Evolutionary conservation across 2,888 invertebrate genomes (phyloP).

Genomic region (Micropterix aruncella): DNA sequence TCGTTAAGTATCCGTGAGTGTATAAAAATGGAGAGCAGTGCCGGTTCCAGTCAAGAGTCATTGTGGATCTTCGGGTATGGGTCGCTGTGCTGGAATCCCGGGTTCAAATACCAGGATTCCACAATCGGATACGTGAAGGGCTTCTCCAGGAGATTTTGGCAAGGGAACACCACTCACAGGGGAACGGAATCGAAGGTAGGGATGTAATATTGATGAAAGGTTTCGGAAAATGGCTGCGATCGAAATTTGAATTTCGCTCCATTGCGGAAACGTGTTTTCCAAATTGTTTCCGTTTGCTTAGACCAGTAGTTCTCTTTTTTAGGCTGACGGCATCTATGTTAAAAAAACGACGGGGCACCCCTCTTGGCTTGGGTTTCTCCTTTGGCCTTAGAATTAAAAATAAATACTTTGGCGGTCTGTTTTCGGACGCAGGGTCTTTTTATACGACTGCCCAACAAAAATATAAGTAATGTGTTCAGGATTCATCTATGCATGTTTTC

Average conservation of each 20-base stretch:
- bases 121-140: conserved; percentile 73
- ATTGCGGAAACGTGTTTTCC: background rate
- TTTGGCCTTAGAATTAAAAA: no score
- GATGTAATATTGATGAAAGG: conserved; percentile 2
- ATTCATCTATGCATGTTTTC: no score
- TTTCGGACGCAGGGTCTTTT: no score
- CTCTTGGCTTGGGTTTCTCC: background rate
- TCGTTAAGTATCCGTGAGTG: no score
- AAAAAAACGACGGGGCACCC: background rate
- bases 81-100: conserved; percentile 89
- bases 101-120: conserved; percentile 71
- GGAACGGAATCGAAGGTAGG: conserved; percentile 59
- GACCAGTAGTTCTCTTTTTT: background rate
- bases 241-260: background rate
- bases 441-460: no score
- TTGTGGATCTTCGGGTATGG: conserved; percentile 95
- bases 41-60: conserved; percentile 20
- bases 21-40: no score
- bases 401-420: no score
- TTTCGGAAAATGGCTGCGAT: background rate
- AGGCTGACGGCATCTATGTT: background rate
- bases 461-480: no score
- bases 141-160: conserved; percentile 82
- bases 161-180: conserved; percentile 72
- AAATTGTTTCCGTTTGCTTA: no score